Evolutionary conservation across 2,888 invertebrate species (phyloP).

Genomic region (Zygothrica quintamaculata): DNA sequence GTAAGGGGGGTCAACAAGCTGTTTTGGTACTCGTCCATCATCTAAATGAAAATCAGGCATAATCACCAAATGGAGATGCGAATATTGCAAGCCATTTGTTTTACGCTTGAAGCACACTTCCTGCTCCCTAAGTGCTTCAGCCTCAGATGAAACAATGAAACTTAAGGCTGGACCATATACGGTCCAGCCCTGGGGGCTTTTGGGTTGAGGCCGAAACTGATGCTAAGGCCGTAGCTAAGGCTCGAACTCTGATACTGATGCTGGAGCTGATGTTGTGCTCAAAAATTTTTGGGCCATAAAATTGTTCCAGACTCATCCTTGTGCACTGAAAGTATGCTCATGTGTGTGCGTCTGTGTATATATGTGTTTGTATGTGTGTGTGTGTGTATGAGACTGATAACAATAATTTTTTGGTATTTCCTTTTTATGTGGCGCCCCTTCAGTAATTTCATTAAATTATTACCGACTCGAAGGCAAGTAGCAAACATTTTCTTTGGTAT

Average conservation of each 20-base stretch:
- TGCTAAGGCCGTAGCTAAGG: too few relatives aligned
- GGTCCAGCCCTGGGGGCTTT: slow-evolving; percentile 7
- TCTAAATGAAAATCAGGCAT: slow-evolving; percentile 75
- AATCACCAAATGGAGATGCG: slow-evolving; percentile 62
- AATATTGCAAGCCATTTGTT: slow-evolving; percentile 56
- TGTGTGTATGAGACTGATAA: slow-evolving; percentile 53
- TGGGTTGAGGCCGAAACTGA: slow-evolving; percentile 5
- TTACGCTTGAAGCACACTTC: slow-evolving; percentile 6
- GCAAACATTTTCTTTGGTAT: background rate
- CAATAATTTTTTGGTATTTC: slow-evolving; percentile 47
- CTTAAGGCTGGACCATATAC: slow-evolving; percentile 18
- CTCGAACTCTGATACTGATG: too few relatives aligned
- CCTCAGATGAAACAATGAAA: slow-evolving; percentile 50
- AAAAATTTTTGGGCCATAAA: slow-evolving; percentile 37
- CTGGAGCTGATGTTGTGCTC: slow-evolving; percentile 2
- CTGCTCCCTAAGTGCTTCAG: slow-evolving; percentile 2
- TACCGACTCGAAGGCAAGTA: slow-evolving; percentile 11
- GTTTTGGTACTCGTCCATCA: slow-evolving; percentile 55
- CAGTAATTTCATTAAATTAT: slow-evolving; percentile 60
- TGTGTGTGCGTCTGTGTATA: slow-evolving; percentile 6
- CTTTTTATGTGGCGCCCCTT: slow-evolving; percentile 41
- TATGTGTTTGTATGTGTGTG: slow-evolving; percentile 1
- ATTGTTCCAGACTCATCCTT: slow-evolving; percentile 5
- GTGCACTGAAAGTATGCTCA: background rate
- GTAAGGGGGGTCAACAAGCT: slow-evolving; percentile 16